These are phyloP conservation scores for Neomorphus geoffroyi DNA, from an alignment of 2,797 vertebrate species.

Conservation along the genomic window DNA sequence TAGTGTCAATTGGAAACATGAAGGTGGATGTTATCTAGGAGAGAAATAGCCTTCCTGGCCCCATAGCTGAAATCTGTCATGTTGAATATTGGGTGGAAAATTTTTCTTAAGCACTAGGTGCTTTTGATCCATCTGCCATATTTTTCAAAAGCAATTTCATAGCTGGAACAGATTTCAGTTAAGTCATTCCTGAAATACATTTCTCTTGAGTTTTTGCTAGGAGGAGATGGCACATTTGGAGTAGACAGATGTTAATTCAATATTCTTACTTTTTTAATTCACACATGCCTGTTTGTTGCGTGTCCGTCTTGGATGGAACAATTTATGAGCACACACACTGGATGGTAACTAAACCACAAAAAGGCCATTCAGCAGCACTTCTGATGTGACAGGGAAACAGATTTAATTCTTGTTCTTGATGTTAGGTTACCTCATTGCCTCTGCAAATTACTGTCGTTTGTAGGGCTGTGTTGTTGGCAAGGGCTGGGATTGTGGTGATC, in stretches of 20 bases:
- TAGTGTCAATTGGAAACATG: not conserved
- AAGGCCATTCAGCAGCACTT: not conserved
- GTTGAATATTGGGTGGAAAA: not conserved
- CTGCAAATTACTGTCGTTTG: not conserved
- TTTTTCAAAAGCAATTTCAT: not conserved
- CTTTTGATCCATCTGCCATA: not conserved
- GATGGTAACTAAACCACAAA: not conserved
- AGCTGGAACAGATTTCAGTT: not conserved
- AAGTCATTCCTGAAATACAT: not conserved
- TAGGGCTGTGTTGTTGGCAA: not conserved
- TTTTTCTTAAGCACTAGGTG: not conserved
- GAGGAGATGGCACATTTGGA: not conserved
- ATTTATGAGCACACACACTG: not conserved
- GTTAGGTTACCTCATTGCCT: not conserved
- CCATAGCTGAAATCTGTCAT: not conserved
- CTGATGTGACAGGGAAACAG: not conserved
- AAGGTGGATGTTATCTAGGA: not conserved
- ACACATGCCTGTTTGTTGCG: accelerated
- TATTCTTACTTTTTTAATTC: not conserved
- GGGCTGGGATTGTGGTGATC: not conserved
- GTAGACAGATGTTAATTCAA: not conserved
- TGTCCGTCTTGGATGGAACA: not conserved
- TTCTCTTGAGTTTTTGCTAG: not conserved
- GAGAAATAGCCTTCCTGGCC: not conserved
- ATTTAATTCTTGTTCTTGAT: not conserved